Conservation (phyloP, 2,888 invertebrate species). For the Melieria picta region DNA sequence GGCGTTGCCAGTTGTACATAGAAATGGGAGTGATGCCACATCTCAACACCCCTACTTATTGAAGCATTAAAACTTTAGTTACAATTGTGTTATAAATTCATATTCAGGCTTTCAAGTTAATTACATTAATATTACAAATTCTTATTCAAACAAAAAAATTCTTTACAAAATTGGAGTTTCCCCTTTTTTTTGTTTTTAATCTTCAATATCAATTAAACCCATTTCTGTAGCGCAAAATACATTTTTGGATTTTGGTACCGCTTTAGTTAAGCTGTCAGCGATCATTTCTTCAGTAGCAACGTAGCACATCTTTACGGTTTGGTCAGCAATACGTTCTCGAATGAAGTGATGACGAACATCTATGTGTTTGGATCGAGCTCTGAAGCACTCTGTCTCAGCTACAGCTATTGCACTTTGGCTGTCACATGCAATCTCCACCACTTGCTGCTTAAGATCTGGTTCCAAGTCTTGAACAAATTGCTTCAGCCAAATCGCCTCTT, state of each 20-base stretch:
- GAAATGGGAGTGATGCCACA: no score
- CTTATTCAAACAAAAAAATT: not conserved
- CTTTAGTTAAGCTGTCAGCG: slow-evolving; percentile 36
- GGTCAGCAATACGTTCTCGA: slow-evolving; percentile 22
- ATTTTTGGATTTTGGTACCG: slow-evolving; percentile 34
- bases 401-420: slow-evolving; percentile 36
- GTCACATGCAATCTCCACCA: slow-evolving; percentile 33
- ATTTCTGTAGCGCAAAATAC: slow-evolving; percentile 26
- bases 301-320: slow-evolving; percentile 22
- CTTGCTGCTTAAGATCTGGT: not conserved
- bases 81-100: not conserved
- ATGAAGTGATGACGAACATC: slow-evolving; percentile 38
- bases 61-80: no score
- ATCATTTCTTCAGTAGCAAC: slow-evolving; percentile 30
- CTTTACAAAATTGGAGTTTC: not conserved
- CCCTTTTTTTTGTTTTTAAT: slow-evolving; percentile 6
- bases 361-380: slow-evolving; percentile 35
- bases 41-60: no score
- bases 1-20: no score
- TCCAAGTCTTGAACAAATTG: slow-evolving; percentile 33
- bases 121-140: not conserved
- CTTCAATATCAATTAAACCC: slow-evolving; percentile 17
- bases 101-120: not conserved
- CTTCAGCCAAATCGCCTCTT: slow-evolving; percentile 40
- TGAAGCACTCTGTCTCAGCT: slow-evolving; percentile 27